phyloP scores from a whole-genome alignment of 2,888 invertebrate species.

The Troglohyphantes excavatus region DNA sequence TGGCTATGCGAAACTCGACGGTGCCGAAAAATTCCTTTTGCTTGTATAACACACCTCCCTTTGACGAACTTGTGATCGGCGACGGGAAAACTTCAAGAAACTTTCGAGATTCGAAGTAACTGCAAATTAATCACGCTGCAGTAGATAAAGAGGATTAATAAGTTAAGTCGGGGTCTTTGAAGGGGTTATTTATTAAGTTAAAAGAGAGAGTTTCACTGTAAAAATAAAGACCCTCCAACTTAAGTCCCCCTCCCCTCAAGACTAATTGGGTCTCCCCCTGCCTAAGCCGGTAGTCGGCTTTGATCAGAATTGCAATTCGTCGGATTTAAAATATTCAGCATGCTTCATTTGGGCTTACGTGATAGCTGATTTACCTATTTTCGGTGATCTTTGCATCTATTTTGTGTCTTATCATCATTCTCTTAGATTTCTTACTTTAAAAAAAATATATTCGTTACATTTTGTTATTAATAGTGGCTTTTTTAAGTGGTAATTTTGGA shows the following conservation, averaged over 20 bases:
- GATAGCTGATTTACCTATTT: not conserved
- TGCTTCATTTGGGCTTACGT: not conserved
- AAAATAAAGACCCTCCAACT: not conserved
- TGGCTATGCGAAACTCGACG: not conserved
- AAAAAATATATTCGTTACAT: no score
- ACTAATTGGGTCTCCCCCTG: constrained; percentile 35
- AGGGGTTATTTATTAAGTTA: constrained; percentile 56
- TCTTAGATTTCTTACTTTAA: not conserved
- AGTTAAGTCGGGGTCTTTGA: constrained; percentile 39
- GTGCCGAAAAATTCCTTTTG: constrained; percentile 42
- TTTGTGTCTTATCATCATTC: not conserved
- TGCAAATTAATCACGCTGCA: constrained; percentile 59
- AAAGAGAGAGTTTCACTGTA: constrained; percentile 30
- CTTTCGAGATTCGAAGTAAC: constrained; percentile 10
- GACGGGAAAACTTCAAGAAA: constrained; percentile 10
- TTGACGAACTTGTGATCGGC: constrained; percentile 44
- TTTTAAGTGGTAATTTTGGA: not conserved
- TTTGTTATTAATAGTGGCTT: no score
- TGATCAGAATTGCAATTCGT: not conserved
- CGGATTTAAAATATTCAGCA: not conserved
- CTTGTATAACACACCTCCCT: not conserved
- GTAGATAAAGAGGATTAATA: constrained; percentile 68
- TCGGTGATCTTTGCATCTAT: not conserved
- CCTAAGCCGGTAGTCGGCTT: not conserved
- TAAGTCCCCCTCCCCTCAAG: constrained; percentile 7